phyloP scores from a whole-genome alignment of 92 coral and sea anemone genomes.

The Muricea muricata region DNA sequence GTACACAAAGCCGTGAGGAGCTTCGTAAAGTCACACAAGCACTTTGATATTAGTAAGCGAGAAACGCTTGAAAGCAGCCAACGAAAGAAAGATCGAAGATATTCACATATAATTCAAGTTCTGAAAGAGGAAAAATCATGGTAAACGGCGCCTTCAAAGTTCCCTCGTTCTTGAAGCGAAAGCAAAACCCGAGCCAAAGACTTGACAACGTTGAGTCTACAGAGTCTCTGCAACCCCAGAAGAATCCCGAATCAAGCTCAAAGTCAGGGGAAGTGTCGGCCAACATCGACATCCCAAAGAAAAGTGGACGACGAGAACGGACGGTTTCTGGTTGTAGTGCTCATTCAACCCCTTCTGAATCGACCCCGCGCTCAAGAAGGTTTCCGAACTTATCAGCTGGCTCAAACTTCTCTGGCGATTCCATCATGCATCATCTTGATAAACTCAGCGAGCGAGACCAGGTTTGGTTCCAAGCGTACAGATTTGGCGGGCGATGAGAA shows the following conservation, averaged over 20 bases:
- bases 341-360: not conserved
- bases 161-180: constrained; percentile 28
- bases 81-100: not conserved
- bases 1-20: not conserved
- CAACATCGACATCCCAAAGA: not conserved
- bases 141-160: constrained; percentile 5
- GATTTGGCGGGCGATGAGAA: constrained; percentile 39
- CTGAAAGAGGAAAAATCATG: constrained; percentile 18
- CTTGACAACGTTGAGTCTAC: not conserved
- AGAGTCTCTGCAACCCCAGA: not conserved
- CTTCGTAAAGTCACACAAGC: not conserved
- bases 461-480: constrained; percentile 38
- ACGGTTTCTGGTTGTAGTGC: constrained; percentile 29
- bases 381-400: not conserved
- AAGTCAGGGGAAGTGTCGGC: not conserved
- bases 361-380: constrained; percentile 5
- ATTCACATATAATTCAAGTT: not conserved
- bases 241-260: not conserved
- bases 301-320: not conserved
- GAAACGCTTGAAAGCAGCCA: constrained; percentile 9
- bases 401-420: constrained; percentile 44
- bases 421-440: constrained; percentile 30
- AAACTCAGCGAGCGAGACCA: constrained; percentile 37
- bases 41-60: not conserved
- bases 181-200: not conserved